Percentiles rank a stretch among this genome's conserved stretches.
Evolutionary conservation across 2,113 vertebrate species (phyloP).

Genomic region (Poeciliopsis turrubarensis): DNA sequence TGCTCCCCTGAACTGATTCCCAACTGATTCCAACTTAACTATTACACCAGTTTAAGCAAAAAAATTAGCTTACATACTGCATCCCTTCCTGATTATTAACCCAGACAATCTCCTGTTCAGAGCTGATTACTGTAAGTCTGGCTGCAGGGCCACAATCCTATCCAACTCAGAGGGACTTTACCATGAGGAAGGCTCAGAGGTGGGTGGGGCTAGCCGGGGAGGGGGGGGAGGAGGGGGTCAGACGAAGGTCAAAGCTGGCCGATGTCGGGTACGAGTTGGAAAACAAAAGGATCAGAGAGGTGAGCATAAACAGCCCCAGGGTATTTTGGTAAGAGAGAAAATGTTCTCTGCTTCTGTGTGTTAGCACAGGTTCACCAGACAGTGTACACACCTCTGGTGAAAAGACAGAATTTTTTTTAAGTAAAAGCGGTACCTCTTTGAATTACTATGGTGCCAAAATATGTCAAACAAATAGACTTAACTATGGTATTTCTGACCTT

Average conservation of each 20-base stretch:
- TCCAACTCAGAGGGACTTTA: constrained; percentile 55
- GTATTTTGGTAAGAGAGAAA: constrained; percentile 1
- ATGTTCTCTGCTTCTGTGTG: not conserved
- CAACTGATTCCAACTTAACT: no score
- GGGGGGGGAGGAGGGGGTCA: not conserved
- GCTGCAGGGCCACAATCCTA: constrained; percentile 53
- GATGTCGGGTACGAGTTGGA: constrained; percentile 29
- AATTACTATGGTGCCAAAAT: no score
- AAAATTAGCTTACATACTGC: constrained; percentile 34
- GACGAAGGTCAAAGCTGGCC: constrained; percentile 52
- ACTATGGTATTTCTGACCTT: no score
- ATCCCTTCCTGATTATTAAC: constrained; percentile 46
- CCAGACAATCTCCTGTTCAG: constrained; percentile 67
- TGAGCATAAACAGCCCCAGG: constrained; percentile 7
- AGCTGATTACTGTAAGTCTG: constrained; percentile 73
- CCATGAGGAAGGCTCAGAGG: constrained; percentile 48
- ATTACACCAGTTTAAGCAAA: no score
- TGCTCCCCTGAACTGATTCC: no score
- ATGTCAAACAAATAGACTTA: no score
- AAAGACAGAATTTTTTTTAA: not conserved
- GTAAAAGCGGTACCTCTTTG: no score
- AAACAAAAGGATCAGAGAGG: constrained; percentile 43
- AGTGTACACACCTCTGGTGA: not conserved
- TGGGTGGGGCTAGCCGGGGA: not conserved
- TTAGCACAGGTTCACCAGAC: not conserved